phyloP scores from a whole-genome alignment of 2,113 vertebrate species.

The Hiodon tergisus region DNA sequence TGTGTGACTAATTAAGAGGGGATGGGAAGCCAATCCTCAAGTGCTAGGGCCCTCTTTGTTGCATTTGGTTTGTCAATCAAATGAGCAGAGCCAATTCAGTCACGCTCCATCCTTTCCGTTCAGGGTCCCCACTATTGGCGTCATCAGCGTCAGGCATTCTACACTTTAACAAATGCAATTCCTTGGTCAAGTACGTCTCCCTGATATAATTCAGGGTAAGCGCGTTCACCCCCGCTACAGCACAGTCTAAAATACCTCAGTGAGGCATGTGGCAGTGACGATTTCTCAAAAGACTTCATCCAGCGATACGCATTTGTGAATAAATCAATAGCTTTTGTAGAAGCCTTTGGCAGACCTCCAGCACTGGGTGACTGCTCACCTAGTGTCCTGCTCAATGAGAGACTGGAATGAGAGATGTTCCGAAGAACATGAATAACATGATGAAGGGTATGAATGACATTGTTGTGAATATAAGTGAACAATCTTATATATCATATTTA shows the following conservation, averaged over 20 bases:
- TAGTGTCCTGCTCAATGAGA: not conserved
- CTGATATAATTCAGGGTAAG: too few relatives aligned
- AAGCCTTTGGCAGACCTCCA: not conserved
- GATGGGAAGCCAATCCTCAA: conserved; percentile 46
- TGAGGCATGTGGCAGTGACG: too few relatives aligned
- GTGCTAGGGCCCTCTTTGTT: conserved; percentile 41
- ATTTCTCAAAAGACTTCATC: too few relatives aligned
- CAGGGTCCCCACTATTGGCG: conserved; percentile 42
- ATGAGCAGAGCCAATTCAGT: conserved; percentile 31
- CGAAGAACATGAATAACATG: too few relatives aligned
- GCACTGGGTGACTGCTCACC: not conserved
- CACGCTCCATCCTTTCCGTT: conserved; percentile 36
- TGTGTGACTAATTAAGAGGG: conserved; percentile 56
- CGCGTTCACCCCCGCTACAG: not conserved
- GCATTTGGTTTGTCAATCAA: conserved; percentile 52
- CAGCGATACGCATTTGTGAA: too few relatives aligned
- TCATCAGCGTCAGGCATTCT: conserved; percentile 32
- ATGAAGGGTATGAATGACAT: too few relatives aligned
- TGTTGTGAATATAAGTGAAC: too few relatives aligned
- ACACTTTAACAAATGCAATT: conserved; percentile 28
- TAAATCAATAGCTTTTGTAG: too few relatives aligned
- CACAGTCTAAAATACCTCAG: too few relatives aligned
- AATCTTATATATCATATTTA: too few relatives aligned
- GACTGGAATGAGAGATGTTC: too few relatives aligned
- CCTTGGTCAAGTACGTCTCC: not conserved